Conservation (phyloP, 37 sponge, comb jelly and placozoan genomes). For the Haliclona indistincta region DNA sequence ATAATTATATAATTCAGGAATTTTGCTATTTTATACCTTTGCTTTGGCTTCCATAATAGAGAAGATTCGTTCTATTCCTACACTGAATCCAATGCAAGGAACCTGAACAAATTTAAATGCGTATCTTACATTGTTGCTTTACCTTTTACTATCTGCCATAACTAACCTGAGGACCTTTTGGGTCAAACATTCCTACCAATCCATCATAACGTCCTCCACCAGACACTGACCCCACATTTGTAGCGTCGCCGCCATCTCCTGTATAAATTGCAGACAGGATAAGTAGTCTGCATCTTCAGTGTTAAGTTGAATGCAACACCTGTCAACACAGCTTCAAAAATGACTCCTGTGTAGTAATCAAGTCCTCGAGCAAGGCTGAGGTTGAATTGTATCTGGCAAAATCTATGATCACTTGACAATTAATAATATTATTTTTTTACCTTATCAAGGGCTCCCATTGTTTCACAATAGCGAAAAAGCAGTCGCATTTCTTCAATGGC, state of each 20-base stretch:
- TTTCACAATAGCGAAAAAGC: slow-evolving; percentile 85
- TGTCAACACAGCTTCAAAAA: slow-evolving; percentile 79
- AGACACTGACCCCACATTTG: slow-evolving; percentile 92
- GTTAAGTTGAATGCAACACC: slow-evolving; percentile 45
- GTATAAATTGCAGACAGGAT: no score
- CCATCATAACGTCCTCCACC: slow-evolving; percentile 98
- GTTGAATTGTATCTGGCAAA: slow-evolving; percentile 94
- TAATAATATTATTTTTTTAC: no score
- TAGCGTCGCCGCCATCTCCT: no score
- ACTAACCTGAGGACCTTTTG: no score
- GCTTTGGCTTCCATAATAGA: slow-evolving; percentile 64
- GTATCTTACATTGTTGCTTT: no score
- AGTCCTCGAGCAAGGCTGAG: slow-evolving; percentile 96
- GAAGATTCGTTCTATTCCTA: slow-evolving; percentile 84
- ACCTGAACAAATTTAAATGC: slow-evolving; percentile 30
- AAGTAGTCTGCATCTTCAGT: no score
- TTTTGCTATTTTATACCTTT: no score
- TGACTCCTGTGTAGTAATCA: slow-evolving; percentile 98
- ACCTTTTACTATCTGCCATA: no score
- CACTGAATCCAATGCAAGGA: slow-evolving; percentile 84
- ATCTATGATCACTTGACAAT: no score
- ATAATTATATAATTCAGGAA: no score
- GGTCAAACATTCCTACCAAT: slow-evolving; percentile 96
- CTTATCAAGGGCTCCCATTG: slow-evolving; percentile 73
- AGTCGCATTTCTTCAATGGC: slow-evolving; percentile 87